phyloP scores from a whole-genome alignment of 2,113 vertebrate species.

The Ia io region DNA sequence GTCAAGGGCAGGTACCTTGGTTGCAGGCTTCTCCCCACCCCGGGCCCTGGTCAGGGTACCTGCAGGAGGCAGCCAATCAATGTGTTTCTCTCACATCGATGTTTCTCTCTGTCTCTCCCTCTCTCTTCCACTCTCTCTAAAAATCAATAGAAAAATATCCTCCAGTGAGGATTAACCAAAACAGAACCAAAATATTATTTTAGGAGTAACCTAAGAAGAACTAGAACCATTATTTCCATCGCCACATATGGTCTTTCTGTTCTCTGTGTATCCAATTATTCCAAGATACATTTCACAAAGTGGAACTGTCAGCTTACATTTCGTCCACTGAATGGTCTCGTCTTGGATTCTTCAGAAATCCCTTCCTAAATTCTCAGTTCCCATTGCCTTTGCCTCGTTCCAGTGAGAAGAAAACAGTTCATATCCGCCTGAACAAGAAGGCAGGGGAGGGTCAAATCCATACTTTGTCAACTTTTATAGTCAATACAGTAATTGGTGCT shows the following conservation, averaged over 20 bases:
- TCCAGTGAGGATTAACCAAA: too few relatives aligned
- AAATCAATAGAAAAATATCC: too few relatives aligned
- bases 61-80: too few relatives aligned
- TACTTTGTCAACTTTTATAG: conserved; percentile 43
- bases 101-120: too few relatives aligned
- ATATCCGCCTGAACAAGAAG: not conserved
- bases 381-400: not conserved
- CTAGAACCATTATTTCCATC: not conserved
- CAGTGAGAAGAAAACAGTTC: not conserved
- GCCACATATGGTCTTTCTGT: not conserved
- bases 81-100: too few relatives aligned
- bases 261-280: not conserved
- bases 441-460: not conserved
- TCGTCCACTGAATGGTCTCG: not conserved
- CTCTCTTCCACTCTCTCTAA: too few relatives aligned
- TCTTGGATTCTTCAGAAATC: not conserved
- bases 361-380: not conserved
- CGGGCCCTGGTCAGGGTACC: too few relatives aligned
- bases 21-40: too few relatives aligned
- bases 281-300: not conserved
- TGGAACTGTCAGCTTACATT: not conserved
- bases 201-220: not conserved
- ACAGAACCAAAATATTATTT: not conserved
- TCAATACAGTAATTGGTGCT: not conserved
- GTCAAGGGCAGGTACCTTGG: too few relatives aligned